Evolutionary conservation across 2,797 vertebrate genomes (phyloP).

Genomic region (Channallabes apus): DNA sequence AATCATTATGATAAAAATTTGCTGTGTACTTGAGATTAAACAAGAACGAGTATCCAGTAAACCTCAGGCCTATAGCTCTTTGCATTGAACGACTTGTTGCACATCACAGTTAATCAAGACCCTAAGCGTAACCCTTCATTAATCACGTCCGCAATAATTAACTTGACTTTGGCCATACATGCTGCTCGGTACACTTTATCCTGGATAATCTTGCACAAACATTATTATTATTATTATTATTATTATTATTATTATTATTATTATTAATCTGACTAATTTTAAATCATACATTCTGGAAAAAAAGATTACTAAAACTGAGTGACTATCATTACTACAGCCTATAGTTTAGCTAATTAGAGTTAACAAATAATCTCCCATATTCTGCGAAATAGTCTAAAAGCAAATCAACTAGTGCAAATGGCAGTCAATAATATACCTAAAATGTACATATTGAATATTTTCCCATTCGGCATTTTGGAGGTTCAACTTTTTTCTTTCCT

Average conservation of each 20-base stretch:
- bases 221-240: not conserved
- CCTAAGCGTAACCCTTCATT: conserved; percentile 14
- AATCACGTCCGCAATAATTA: conserved; percentile 30
- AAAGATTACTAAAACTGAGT: not conserved
- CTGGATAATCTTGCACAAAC: not conserved
- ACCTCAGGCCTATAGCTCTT: conserved; percentile 3
- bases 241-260: not conserved
- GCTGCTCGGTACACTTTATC: not conserved
- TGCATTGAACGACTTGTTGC: conserved; percentile 45
- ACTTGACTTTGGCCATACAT: conserved; percentile 26
- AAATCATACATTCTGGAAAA: no score
- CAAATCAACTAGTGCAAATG: not conserved
- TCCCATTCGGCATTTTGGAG: not conserved
- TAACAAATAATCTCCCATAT: not conserved
- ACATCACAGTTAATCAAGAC: conserved; percentile 19
- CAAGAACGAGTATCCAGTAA: not conserved
- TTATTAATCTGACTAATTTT: not conserved
- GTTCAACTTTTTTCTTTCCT: not conserved
- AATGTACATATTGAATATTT: not conserved
- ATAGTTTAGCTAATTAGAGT: not conserved
- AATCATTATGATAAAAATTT: not conserved
- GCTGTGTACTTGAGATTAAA: not conserved
- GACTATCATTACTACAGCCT: not conserved
- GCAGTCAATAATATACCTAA: not conserved
- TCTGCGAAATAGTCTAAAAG: not conserved